Percentiles rank a stretch among this genome's conserved stretches.
Conservation (phyloP, 2,888 invertebrate species). For the Acrocera orbiculus region DNA sequence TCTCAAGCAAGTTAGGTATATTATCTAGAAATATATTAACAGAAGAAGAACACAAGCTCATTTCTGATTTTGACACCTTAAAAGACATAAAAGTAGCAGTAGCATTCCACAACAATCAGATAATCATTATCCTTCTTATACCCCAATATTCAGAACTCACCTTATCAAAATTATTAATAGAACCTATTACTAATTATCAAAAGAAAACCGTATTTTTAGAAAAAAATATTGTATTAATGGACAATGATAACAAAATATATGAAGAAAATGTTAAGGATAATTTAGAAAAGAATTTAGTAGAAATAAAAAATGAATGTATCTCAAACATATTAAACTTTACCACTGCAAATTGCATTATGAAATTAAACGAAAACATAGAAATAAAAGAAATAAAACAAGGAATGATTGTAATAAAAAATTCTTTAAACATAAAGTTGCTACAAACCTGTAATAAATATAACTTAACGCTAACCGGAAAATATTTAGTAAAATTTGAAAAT, state of each 20-base stretch:
- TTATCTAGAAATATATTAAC: constrained; percentile 1
- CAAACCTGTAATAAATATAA: too few species aligned
- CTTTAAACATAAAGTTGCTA: too few species aligned
- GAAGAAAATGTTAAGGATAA: background rate
- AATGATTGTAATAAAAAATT: too few species aligned
- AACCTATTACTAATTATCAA: background rate
- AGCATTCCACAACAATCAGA: too few species aligned
- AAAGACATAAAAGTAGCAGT: background rate
- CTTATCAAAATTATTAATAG: background rate
- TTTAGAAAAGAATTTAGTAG: too few species aligned
- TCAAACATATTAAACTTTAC: too few species aligned
- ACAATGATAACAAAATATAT: background rate
- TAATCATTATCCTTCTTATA: background rate
- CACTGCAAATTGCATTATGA: too few species aligned
- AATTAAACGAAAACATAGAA: too few species aligned
- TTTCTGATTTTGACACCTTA: background rate
- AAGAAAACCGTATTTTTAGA: background rate
- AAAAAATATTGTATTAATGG: background rate
- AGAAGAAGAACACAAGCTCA: background rate
- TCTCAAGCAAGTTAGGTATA: background rate
- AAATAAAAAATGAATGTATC: too few species aligned
- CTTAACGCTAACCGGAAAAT: too few species aligned
- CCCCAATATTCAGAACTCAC: background rate
- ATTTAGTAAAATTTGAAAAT: too few species aligned
- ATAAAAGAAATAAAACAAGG: too few species aligned